Conservation (phyloP, 2,113 vertebrate species). For the Chelonoidis abingdonii region DNA sequence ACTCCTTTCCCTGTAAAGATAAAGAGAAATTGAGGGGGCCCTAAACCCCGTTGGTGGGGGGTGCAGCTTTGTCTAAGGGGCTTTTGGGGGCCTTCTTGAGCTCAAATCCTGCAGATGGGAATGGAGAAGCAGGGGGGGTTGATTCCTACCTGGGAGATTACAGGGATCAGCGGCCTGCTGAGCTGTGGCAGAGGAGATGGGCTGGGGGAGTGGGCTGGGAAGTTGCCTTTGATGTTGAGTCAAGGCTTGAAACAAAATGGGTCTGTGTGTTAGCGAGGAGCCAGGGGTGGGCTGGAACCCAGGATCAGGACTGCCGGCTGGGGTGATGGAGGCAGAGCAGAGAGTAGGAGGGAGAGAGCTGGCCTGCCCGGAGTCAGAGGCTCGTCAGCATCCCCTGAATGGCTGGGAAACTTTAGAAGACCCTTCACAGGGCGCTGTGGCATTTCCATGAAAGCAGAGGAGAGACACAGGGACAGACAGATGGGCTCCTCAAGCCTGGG, state of each 20-base stretch:
- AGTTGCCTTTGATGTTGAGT: background rate
- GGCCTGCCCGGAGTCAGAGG: background rate
- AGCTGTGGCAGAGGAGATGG: background rate
- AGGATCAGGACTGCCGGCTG: background rate
- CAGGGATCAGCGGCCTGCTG: background rate
- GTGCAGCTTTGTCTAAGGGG: conserved; percentile 56
- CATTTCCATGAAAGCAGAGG: background rate
- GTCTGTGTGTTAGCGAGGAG: background rate
- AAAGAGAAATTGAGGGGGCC: conserved; percentile 22
- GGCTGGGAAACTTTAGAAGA: background rate
- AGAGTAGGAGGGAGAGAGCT: background rate
- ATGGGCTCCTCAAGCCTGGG: background rate
- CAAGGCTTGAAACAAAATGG: background rate
- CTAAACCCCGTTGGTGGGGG: conserved; percentile 19
- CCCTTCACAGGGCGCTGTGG: rapidly evolving
- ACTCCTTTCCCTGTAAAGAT: conserved; percentile 42
- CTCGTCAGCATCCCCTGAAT: background rate
- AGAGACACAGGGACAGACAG: background rate
- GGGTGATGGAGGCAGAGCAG: background rate
- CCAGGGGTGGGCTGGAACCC: background rate
- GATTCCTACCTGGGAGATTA: background rate
- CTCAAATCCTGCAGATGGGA: conserved; percentile 30
- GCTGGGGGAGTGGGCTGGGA: background rate
- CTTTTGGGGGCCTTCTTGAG: conserved; percentile 25
- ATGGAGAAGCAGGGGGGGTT: background rate